These are phyloP conservation scores for Saimiri boliviensis DNA, from an alignment of 2,113 vertebrate genomes.

Conservation along the genomic window DNA sequence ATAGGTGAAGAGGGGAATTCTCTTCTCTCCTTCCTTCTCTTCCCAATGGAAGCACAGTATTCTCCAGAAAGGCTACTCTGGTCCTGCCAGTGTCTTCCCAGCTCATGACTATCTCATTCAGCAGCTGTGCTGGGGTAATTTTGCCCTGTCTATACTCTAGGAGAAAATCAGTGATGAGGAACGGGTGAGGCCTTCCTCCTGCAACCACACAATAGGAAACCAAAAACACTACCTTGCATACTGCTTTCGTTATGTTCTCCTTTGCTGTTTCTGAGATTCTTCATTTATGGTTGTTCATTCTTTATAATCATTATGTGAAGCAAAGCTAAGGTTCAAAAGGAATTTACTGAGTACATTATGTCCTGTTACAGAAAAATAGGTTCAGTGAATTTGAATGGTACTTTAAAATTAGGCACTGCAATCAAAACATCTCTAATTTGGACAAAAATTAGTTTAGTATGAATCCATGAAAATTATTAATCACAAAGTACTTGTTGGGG, in stretches of 20 bases:
- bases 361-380: neutral
- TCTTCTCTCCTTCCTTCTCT: conserved; percentile 1
- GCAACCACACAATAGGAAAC: neutral
- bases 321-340: conserved; percentile 51
- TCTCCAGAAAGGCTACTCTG: conserved; percentile 16
- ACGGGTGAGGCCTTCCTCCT: neutral
- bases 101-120: neutral
- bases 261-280: conserved; percentile 15
- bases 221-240: neutral
- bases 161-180: neutral
- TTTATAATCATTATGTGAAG: conserved; percentile 25
- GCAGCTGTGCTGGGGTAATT: neutral
- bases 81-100: neutral
- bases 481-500: neutral
- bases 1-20: neutral
- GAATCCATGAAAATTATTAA: neutral
- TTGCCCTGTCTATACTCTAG: neutral
- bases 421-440: conserved; percentile 32
- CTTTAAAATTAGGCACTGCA: conserved; percentile 19
- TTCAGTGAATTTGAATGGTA: neutral
- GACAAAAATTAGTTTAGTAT: neutral
- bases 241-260: conserved; percentile 10
- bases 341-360: neutral
- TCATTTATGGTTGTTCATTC: conserved; percentile 33
- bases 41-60: neutral